Conservation (phyloP, 2,113 vertebrate genomes). For the Leptobrachium ailaonicum region DNA sequence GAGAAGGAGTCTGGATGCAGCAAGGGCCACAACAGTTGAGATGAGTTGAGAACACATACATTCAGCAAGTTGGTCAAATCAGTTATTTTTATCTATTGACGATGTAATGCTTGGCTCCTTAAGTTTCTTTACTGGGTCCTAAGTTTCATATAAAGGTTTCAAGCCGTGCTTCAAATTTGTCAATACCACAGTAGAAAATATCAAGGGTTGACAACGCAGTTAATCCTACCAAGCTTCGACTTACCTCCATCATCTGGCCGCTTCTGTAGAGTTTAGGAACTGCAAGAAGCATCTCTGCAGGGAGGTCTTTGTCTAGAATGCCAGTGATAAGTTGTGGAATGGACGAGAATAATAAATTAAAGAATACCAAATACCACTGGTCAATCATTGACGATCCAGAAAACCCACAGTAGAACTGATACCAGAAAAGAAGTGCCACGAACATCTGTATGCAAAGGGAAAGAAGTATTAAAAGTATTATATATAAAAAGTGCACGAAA, state of each 20-base stretch:
- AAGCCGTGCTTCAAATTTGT: too few relatives aligned
- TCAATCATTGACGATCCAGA: constrained; percentile 94
- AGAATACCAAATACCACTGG: constrained; percentile 98
- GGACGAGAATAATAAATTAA: constrained; percentile 96
- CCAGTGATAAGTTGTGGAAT: constrained; percentile 95
- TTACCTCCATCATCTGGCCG: constrained; percentile 91
- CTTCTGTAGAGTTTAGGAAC: constrained; percentile 89
- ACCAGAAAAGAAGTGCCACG: constrained; percentile 96
- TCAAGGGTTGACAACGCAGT: too few relatives aligned
- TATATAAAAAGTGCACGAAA: not conserved
- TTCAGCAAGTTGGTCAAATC: too few relatives aligned
- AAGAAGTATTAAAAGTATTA: not conserved
- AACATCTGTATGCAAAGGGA: constrained; percentile 82
- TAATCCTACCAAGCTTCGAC: not conserved
- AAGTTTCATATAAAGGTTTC: too few relatives aligned
- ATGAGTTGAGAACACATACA: too few relatives aligned
- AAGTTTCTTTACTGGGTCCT: too few relatives aligned
- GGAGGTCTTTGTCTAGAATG: constrained; percentile 91
- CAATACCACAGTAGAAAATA: too few relatives aligned
- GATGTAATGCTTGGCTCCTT: too few relatives aligned
- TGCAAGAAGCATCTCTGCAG: constrained; percentile 78
- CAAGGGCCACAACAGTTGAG: too few relatives aligned
- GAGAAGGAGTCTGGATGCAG: too few relatives aligned
- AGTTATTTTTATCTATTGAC: too few relatives aligned
- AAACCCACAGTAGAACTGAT: constrained; percentile 97